Evolutionary conservation across 2,797 vertebrate genomes (phyloP).

Genomic region (Martes flavigula): DNA sequence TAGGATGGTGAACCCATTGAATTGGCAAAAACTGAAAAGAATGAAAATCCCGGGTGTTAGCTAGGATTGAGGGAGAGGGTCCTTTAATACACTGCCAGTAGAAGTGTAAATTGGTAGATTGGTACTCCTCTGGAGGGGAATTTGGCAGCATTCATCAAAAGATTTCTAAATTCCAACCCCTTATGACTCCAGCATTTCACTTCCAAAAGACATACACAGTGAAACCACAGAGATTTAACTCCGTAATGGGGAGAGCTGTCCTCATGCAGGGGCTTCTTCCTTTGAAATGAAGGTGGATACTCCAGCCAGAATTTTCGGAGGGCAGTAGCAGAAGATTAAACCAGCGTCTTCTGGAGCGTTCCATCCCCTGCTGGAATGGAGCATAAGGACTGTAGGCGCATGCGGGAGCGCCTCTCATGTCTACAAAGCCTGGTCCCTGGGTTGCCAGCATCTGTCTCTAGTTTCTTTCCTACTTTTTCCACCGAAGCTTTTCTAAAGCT

Average conservation of each 20-base stretch:
- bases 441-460: not conserved
- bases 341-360: not conserved
- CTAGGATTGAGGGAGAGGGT: not conserved
- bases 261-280: not conserved
- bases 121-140: not conserved
- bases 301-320: not conserved
- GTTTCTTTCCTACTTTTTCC: not conserved
- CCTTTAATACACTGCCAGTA: conserved; percentile 31
- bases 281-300: not conserved
- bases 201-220: not conserved
- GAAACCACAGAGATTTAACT: conserved; percentile 2
- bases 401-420: accelerated
- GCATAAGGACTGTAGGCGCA: not conserved
- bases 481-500: not conserved
- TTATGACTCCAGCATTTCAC: not conserved
- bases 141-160: conserved; percentile 53
- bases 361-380: not conserved
- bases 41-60: not conserved
- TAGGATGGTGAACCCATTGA: not conserved
- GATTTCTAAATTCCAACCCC: conserved; percentile 39
- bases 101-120: conserved; percentile 29
- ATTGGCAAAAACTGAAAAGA: conserved; percentile 44
- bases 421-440: not conserved
- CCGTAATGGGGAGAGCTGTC: not conserved
- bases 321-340: not conserved